Conservation (phyloP, 2,113 vertebrate species). For the Archilochus colubris region DNA sequence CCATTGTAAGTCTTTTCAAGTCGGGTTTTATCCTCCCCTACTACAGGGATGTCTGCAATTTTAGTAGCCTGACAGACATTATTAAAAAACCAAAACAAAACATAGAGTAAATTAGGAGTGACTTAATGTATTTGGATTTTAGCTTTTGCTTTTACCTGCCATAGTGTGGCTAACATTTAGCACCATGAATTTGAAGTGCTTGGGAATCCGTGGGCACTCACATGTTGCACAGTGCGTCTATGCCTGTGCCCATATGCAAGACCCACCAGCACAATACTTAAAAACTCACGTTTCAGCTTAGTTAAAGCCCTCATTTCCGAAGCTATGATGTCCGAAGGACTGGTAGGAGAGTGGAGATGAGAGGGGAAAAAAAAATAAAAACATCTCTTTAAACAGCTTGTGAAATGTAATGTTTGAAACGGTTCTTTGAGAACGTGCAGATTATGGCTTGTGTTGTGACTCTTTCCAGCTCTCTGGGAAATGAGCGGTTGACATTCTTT, state of each 20-base stretch:
- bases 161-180: background rate
- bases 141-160: constrained; percentile 4
- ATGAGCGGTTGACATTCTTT: constrained; percentile 95
- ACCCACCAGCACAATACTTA: background rate
- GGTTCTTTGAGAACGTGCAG: constrained; percentile 81
- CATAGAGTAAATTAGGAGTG: background rate
- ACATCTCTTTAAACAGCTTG: constrained; percentile 79
- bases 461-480: constrained; percentile 83
- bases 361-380: background rate
- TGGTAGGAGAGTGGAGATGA: constrained; percentile 74
- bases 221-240: fast-evolving
- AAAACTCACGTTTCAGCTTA: constrained; percentile 52
- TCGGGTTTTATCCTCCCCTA: background rate
- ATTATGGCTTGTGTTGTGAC: constrained; percentile 81
- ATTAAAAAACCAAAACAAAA: background rate
- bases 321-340: constrained; percentile 64
- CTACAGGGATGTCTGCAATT: background rate
- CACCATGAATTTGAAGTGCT: background rate
- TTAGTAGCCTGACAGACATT: background rate
- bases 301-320: constrained; percentile 59
- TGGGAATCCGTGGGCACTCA: background rate
- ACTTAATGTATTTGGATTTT: background rate
- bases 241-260: fast-evolving
- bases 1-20: background rate
- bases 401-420: constrained; percentile 84